Evolutionary conservation across 2,888 invertebrate genomes (phyloP).

Genomic region (Meganola albula): DNA sequence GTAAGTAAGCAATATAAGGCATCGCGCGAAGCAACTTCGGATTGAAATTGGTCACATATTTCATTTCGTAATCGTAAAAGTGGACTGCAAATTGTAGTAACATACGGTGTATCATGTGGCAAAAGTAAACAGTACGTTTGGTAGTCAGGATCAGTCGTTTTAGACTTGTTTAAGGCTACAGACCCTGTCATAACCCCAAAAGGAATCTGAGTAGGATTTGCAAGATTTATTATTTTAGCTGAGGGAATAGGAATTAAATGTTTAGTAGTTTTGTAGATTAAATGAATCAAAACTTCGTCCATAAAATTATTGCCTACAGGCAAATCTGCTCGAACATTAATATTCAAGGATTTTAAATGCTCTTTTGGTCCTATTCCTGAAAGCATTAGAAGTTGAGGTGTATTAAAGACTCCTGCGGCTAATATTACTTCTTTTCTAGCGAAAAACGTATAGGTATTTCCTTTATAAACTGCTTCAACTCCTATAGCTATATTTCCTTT

Average conservation of each 20-base stretch:
- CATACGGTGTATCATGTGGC: slow-evolving; percentile 21
- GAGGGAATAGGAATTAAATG: slow-evolving; percentile 4
- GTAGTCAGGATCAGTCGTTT: slow-evolving; percentile 14
- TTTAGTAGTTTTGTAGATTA: slow-evolving; percentile 11
- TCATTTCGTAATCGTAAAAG: slow-evolving; percentile 13
- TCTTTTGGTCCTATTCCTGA: slow-evolving; percentile 20
- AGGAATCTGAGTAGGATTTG: slow-evolving; percentile 15
- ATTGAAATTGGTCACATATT: slow-evolving; percentile 19
- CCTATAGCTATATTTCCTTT: slow-evolving; percentile 12
- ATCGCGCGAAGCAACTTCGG: slow-evolving; percentile 13
- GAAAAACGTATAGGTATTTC: slow-evolving; percentile 9
- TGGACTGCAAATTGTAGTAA: slow-evolving; percentile 13
- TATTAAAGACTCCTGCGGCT: slow-evolving; percentile 17
- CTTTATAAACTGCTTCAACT: slow-evolving; percentile 11
- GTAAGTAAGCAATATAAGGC: slow-evolving; percentile 17
- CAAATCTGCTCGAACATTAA: slow-evolving; percentile 8
- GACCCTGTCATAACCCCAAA: slow-evolving; percentile 20
- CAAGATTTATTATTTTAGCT: background rate
- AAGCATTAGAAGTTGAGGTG: slow-evolving; percentile 20
- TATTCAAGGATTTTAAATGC: slow-evolving; percentile 11
- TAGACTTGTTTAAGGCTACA: slow-evolving; percentile 13
- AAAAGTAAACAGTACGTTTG: slow-evolving; percentile 14
- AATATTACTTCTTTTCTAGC: slow-evolving; percentile 22
- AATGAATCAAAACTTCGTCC: slow-evolving; percentile 7
- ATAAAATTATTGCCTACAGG: slow-evolving; percentile 17